Conservation (phyloP, 2,888 invertebrate genomes). For the Drosophila neotestacea region DNA sequence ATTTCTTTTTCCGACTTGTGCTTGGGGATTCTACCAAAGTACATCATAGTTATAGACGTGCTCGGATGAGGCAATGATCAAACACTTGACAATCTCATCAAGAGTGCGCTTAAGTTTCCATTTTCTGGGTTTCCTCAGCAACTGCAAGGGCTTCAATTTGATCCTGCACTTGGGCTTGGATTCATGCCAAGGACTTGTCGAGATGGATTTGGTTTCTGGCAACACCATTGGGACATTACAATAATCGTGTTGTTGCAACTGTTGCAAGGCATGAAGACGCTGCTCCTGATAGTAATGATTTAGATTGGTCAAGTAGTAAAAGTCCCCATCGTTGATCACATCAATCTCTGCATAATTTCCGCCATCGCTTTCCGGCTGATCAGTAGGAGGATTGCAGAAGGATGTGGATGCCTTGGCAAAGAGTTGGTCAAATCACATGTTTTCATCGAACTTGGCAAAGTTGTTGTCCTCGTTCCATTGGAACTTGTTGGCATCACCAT, state of each 20-base stretch:
- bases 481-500: constrained; percentile 62
- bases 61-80: constrained; percentile 71
- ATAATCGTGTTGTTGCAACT: constrained; percentile 50
- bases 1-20: constrained; percentile 16
- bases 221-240: constrained; percentile 54
- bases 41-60: constrained; percentile 74
- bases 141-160: constrained; percentile 49
- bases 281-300: constrained; percentile 81
- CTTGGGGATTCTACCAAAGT: constrained; percentile 57
- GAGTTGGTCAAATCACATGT: constrained; percentile 85
- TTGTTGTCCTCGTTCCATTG: constrained; percentile 84
- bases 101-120: constrained; percentile 76
- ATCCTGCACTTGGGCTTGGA: constrained; percentile 28
- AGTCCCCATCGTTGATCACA: constrained; percentile 76
- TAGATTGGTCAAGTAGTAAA: constrained; percentile 79
- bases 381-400: not conserved
- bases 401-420: constrained; percentile 75
- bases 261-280: constrained; percentile 47
- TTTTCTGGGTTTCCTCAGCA: constrained; percentile 78
- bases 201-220: constrained; percentile 50
- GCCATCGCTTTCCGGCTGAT: constrained; percentile 42
- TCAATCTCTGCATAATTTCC: constrained; percentile 81
- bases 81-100: constrained; percentile 70
- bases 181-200: constrained; percentile 73
- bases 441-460: constrained; percentile 86